Percentiles rank a stretch among this genome's conserved stretches.
These are phyloP conservation scores for Zaprionus camerounensis DNA, from an alignment of 1,140 invertebrate species.

Conservation along the genomic window DNA sequence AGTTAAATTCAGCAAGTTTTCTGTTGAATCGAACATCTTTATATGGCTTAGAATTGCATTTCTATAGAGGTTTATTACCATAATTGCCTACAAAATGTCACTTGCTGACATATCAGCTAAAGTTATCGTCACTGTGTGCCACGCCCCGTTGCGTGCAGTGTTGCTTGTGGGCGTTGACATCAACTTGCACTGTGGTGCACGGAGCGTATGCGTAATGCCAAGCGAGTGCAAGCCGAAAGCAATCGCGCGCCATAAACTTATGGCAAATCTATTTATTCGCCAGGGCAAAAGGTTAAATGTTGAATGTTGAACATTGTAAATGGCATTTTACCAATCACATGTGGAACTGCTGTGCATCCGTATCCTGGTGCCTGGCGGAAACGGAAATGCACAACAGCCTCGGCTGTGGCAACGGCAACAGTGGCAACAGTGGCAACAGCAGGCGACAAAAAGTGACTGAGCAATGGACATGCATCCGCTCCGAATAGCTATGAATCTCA, in stretches of 20 bases:
- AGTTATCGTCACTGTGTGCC: constrained; percentile 25
- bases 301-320: constrained; percentile 71
- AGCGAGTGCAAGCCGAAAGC: constrained; percentile 4
- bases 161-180: constrained; percentile 44
- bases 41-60: not conserved
- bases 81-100: constrained; percentile 24
- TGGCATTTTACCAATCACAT: constrained; percentile 55
- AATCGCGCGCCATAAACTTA: constrained; percentile 16
- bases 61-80: not conserved
- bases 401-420: constrained; percentile 18
- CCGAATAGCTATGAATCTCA: constrained; percentile 20
- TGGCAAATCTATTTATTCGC: constrained; percentile 59
- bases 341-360: constrained; percentile 45
- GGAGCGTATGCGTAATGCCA: constrained; percentile 55
- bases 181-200: constrained; percentile 23
- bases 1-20: not conserved
- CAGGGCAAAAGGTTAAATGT: constrained; percentile 70
- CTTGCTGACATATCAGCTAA: constrained; percentile 51
- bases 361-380: constrained; percentile 45
- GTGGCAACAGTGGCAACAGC: constrained; percentile 28
- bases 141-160: constrained; percentile 64
- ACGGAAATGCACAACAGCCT: constrained; percentile 71
- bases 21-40: not conserved
- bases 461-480: constrained; percentile 54
- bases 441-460: constrained; percentile 44